Evolutionary conservation across 2,797 vertebrate species (phyloP).

Genomic region (Lithobates pipiens): DNA sequence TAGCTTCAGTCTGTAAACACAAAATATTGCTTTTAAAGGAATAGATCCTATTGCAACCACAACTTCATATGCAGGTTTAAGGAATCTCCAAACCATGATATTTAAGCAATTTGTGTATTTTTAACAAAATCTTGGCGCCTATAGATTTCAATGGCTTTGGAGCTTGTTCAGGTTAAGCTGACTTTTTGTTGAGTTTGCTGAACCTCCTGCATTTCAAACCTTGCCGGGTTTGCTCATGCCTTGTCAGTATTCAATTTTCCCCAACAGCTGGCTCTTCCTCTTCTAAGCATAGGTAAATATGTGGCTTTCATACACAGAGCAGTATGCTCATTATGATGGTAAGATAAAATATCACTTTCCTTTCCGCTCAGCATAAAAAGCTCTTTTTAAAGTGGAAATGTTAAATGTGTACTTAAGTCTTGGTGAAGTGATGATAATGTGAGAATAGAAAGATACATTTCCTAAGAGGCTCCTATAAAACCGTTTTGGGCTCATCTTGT

Average conservation of each 20-base stretch:
- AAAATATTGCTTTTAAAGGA: no score
- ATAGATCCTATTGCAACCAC: no score
- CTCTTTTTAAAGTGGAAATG: constrained; percentile 43
- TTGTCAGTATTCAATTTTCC: constrained; percentile 8
- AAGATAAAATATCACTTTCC: constrained; percentile 43
- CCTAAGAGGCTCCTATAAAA: constrained; percentile 33
- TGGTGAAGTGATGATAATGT: constrained; percentile 38
- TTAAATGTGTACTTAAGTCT: constrained; percentile 48
- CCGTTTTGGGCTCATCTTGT: constrained; percentile 17
- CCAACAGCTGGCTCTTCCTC: constrained; percentile 5
- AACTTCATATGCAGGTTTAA: no score
- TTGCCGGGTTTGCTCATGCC: no score
- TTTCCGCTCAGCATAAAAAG: constrained; percentile 31
- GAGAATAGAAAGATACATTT: constrained; percentile 20
- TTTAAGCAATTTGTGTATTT: no score
- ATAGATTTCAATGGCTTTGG: no score
- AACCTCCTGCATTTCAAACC: no score
- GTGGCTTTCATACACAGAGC: constrained; percentile 24
- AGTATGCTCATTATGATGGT: constrained; percentile 33
- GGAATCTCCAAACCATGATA: no score
- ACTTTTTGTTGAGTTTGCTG: no score
- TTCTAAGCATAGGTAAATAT: constrained; percentile 48
- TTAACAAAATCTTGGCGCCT: no score
- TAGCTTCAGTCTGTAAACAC: no score
- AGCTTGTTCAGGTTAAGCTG: no score